Evolutionary conservation across 1,140 invertebrate species (phyloP).

Genomic region (Nephila pilipes): DNA sequence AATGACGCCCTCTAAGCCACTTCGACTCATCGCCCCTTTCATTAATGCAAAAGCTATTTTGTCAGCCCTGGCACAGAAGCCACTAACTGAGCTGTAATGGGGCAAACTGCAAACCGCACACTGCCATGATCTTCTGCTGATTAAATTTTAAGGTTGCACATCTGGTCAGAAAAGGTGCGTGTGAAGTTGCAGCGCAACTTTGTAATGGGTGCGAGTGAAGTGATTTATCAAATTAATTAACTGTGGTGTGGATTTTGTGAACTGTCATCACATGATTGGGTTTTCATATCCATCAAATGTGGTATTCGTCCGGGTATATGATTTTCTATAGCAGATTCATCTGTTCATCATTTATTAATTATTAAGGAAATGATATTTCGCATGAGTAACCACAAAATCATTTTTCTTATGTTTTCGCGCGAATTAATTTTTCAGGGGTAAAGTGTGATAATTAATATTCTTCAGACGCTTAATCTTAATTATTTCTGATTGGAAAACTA

Average conservation of each 20-base stretch:
- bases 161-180: background rate
- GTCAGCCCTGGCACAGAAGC: background rate
- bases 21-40: conserved; percentile 3
- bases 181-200: background rate
- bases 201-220: background rate
- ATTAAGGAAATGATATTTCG: background rate
- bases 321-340: background rate
- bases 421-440: background rate
- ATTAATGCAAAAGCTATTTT: conserved; percentile 61
- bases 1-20: conserved; percentile 10
- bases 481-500: no score
- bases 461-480: background rate
- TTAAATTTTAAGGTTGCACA: background rate
- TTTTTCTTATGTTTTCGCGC: background rate
- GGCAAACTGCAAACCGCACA: background rate
- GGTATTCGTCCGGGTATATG: background rate
- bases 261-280: background rate
- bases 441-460: background rate
- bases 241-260: background rate
- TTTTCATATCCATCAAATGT: background rate
- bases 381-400: background rate
- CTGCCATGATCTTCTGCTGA: background rate
- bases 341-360: background rate
- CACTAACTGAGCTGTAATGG: conserved; percentile 49
- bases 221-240: conserved; percentile 31